Evolutionary conservation across 2,888 invertebrate genomes (phyloP), one percentile per base, ranked within the genome.

Genomic region (Argyresthia albistria): DNA sequence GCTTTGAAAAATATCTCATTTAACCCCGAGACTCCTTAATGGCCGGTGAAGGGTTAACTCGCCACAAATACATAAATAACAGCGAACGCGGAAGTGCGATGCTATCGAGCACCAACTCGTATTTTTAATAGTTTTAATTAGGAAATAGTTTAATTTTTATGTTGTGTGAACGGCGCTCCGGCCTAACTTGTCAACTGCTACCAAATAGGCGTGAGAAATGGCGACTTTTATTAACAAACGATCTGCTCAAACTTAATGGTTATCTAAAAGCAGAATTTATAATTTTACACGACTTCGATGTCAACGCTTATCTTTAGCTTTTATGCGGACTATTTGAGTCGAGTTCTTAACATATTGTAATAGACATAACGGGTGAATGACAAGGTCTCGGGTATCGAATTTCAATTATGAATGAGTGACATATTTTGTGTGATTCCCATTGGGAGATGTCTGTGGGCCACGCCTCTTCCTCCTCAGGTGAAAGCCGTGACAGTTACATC

Each of bases 121-220:
- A 67, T 81, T 84, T 80, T 84, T 82, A 83, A 83, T 81, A 74
- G 81, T 80, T 84, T 86, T 83, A 86, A 87, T 86, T 86, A 86
- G 82, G 83, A 84, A 86, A 83, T 78, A 77, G 79, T 81, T 80
- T 81, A 86, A 82, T 82, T 80, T 81, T 76, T 76, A 74, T 75
- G 67, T 72, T 73, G 67, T 70, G 66, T 66, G 65, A 69, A 66
- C 62, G 63, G 59, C 62, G 59, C 56, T 66, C 39, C 52, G 36
- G 35, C 15, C 25, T 15, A 37, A 66, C 64, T 62, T 67, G 70
- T 70, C 66, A 67, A 61, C 60, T 60, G 60, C 66, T 67, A 67
- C 70, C 70, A 73, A 75, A 84, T 81, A 76, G 69, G 67, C 79
- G 83, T 84, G 84, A 78, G 83, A 84, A 76, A 67, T 66, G 65